Base-by-base conservation (phyloP, 2,113 vertebrate genomes). In the Elephas maximus region DNA sequence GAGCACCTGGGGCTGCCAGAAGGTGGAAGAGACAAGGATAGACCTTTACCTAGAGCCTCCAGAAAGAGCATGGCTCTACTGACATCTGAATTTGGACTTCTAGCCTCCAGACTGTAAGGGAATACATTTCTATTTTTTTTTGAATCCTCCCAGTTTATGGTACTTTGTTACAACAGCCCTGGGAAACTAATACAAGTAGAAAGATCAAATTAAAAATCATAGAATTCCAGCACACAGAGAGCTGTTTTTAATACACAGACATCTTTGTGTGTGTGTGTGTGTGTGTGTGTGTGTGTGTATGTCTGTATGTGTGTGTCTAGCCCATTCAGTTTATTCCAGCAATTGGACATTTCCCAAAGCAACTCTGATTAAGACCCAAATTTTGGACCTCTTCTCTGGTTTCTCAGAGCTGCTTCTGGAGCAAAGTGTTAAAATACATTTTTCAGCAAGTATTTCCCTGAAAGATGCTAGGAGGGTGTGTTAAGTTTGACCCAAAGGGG, bases 291-390 rank as follows among this genome's bases (percentile, higher is more conserved):
- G 12, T 14, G 24, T 77, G 76, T 37, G 8, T 37, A 21, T 37
- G n/a, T 37, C 6, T 1, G 51, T 5, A 8, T 60, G 15, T 33
- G 37, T 80, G 89, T 90, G 15, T 57, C 30, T 94, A 45, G 37
- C 41, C 11, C 28, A 88, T 48, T 94, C 45, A 51, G 10, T 33
- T 84, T 81, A 69, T 48, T 90, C 60, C 93, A 76, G 28, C 67
- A 86, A 82, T 62, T 76, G 26, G 45, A 33, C 30, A 57, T 80
- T 92, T 90, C 76, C 37, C 48, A 85, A 45, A 93, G 80, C 28
- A 95, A 67, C n/a, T 90, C 45, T 86, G 9, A 93, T 81, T 67
- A 86, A 28, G 92, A 85, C 6, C 91, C 79, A 87, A 48, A 88
- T 71, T 74, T 88, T 84, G 44, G 33, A n/a, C 3, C 37, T 65